Base-by-base conservation (phyloP, 2,888 invertebrate genomes). In the Euzetes globulus region DNA sequence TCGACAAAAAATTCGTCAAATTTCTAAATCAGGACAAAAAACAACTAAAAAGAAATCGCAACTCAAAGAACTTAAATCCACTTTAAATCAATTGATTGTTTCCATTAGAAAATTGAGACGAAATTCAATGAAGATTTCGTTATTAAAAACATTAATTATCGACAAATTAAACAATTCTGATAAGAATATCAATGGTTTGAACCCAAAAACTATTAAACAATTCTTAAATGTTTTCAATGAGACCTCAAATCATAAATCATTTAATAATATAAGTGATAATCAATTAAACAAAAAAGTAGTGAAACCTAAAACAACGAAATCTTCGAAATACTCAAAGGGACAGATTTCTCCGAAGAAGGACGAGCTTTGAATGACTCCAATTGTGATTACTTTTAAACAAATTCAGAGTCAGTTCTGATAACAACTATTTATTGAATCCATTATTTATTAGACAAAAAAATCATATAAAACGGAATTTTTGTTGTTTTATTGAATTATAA, bases 81-180 rank as follows among this genome's bases (percentile, higher is more conserved):
- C 22, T 45, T 70, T 17, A 22, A 70, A 45, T 41, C 25, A 47
- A 11, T 70, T 70, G 47, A 41, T 70, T 70, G 19, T 6, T 25
- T 25, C 27, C 6, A 70, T 70, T 6, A 70, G 47, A 70, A 25
- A 70, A 22, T 70, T 70, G 41, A 70, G 17, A 17, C 45, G 45
- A 47, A 47, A 45, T 9, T 45, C 27, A 15, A 17, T 70, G 25
- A 47, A 70, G 7, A 70, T 15, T 27, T 70, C 70, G 25, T 25
- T 70, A 15, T 7, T 70, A 25, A 19, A 45, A n/a, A 37, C 70
- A 47, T 70, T 70, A 19, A 70, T 70, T 70, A 41, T 45, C 25
- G 45, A 70, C 25, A 70, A 27, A 70, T 19, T 68, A 13, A 37
- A 63, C 25, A 63, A 29, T 11, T 63, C 19, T 58, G 58, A 58